These are phyloP conservation scores for Malurus elegans DNA, from an alignment of 2,113 vertebrate species.

Conservation along the genomic window DNA sequence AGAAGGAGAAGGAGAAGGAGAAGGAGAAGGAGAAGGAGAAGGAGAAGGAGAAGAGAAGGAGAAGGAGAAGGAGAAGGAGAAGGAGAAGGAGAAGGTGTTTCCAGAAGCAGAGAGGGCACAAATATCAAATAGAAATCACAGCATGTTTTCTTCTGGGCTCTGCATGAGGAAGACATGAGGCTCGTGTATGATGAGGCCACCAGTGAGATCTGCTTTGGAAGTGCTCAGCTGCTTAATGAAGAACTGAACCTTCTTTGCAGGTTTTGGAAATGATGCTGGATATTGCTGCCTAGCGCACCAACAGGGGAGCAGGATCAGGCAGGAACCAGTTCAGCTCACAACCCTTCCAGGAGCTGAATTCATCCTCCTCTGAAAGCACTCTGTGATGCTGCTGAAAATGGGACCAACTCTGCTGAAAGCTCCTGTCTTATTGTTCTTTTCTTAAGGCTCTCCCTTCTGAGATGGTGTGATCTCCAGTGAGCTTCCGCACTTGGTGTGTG, in stretches of 20 bases:
- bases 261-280: neutral
- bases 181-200: neutral
- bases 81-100: neutral
- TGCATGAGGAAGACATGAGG: accelerated
- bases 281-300: neutral
- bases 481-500: neutral
- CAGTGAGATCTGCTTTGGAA: neutral
- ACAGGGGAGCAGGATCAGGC: neutral
- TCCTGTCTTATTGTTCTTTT: accelerated
- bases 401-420: neutral
- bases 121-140: neutral
- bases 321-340: neutral
- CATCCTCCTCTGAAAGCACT: neutral
- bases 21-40: neutral
- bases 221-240: neutral
- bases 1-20: neutral
- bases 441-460: neutral
- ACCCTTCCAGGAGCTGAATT: neutral
- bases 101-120: neutral
- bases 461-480: neutral
- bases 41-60: neutral
- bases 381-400: neutral
- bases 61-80: neutral
- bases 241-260: neutral
- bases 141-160: accelerated